Evolutionary conservation across 2,888 invertebrate genomes (phyloP), one percentile per base, ranked within the genome.

Genomic region (Ecdyonurus torrentis): DNA sequence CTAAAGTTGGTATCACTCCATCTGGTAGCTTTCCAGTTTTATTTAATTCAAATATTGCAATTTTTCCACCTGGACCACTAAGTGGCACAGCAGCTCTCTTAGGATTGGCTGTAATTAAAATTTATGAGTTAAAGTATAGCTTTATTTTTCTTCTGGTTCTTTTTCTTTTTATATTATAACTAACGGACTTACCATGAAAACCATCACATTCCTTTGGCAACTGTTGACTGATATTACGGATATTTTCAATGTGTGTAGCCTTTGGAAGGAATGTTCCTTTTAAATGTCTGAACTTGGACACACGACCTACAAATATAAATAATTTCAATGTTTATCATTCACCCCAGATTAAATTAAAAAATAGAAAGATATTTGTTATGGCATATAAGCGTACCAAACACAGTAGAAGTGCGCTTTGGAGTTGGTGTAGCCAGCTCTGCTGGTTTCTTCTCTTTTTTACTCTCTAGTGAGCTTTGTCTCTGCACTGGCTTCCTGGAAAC

Each of bases 201-300:
- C 93, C 91, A 73, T 96, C 92, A 73, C 94, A 92, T 76, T 96
- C 95, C 1, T 94, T 93, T 0, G 95, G 90, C 69, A 95, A 86
- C 73, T 92, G 94, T 59, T 91, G 82, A 73, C 91, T 91, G 55
- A 96, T 80, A 71, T 93, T 93, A 65, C 91, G 83, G 65, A 96
- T 81, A 71, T 96, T 96, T 71, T 95, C 94, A 67, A 95, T 89
- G 70, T 93, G 92, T 1, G 87, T 86, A 23, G 90, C 91, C 75
- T 92, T 92, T 75, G 94, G 94, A 0, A 87, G 86, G 0, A 91
- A 85, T 2, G 90, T 91, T 37, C 94, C 95, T 73, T 93, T 93
- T 70, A 96, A 75, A 72, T 95, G 94, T 1, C 94, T 84, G 75
- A 92, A 96, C 74, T 96, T 96, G 0, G 94, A 92, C 52, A 90